Percentiles rank a stretch among this genome's conserved stretches.
Evolutionary conservation across 2,113 vertebrate species (phyloP).

Genomic region (Dicaeum eximium): DNA sequence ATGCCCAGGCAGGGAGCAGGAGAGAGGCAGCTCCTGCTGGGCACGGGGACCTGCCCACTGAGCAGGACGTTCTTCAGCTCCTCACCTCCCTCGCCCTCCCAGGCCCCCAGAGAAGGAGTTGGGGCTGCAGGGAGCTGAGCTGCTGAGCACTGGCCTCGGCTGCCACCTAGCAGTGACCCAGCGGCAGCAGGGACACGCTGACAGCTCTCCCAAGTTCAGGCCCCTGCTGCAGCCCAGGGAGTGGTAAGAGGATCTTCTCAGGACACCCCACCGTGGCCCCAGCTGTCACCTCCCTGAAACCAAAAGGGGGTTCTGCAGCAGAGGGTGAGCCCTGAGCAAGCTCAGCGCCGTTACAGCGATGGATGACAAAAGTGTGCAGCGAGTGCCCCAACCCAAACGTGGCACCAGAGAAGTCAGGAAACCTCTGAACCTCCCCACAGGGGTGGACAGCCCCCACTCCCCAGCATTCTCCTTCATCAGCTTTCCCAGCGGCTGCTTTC

Average conservation of each 20-base stretch:
- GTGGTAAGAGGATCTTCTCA: not conserved
- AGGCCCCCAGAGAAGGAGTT: not conserved
- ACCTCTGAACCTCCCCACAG: accelerated
- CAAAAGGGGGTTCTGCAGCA: not conserved
- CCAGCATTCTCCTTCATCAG: not conserved
- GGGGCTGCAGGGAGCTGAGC: not conserved
- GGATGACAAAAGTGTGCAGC: accelerated
- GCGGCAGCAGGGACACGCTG: not conserved
- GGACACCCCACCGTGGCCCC: not conserved
- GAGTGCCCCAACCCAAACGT: accelerated
- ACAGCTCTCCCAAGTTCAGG: not conserved
- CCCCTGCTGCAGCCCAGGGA: not conserved
- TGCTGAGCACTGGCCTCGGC: not conserved
- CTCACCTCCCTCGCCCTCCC: accelerated
- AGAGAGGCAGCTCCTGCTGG: not conserved
- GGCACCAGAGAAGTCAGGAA: not conserved
- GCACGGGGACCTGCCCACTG: accelerated
- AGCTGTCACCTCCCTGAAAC: not conserved
- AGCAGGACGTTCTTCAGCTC: not conserved
- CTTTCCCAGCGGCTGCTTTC: not conserved
- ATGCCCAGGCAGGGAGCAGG: not conserved
- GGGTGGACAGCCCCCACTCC: not conserved
- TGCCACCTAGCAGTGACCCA: not conserved
- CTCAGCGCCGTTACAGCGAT: accelerated
- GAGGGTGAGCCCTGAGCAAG: not conserved